Evolutionary conservation across 1,140 invertebrate species (phyloP), one percentile per base, ranked within the genome.

Genomic region (Nasonia longicornis): DNA sequence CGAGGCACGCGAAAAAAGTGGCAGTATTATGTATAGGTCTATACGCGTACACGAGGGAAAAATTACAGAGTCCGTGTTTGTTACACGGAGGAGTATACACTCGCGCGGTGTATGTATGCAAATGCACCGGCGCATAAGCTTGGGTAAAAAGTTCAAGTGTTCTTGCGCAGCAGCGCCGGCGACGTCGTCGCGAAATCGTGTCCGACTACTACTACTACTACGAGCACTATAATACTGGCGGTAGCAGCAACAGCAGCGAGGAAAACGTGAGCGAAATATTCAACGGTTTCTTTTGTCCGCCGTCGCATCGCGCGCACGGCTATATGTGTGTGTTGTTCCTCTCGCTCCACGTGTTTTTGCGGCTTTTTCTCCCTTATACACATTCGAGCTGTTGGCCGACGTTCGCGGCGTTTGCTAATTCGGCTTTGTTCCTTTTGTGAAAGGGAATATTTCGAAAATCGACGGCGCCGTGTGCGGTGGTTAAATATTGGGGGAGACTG

Each of bases 201-300:
- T 70, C 31, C 45, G 45, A 69, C 77, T 48, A 67, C 66, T 29
- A 58, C 16, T 58, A 58, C 16, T 20, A 20, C 14, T 58, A 58
- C 52, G 6, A 58, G 14, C 2, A 52, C 52, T n/a, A n/a, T 58
- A 16, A 58, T 58, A 58, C 16, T 14, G 48, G 16, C 26, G 26
- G 26, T 26, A 26, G 26, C 48, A 16, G 48, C 52, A n/a, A 20
- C 20, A 20, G 52, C 16, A 77, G 42, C 38, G 22, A 67, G n/a
- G 31, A 67, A 67, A 26, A 67, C 75, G 64, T 42, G n/a, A 16
- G 26, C 63, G 58, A 76, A 76, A 76, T 76, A 76, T 73, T 80
- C 79, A 74, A 75, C 79, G 72, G 72, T 52, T 26, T 66, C 72
- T 67, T 67, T 29, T 63, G 22, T 26, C 26, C 22, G 64, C 26